phyloP scores from a whole-genome alignment of 1,140 invertebrate genomes.

The Planococcus citri region DNA sequence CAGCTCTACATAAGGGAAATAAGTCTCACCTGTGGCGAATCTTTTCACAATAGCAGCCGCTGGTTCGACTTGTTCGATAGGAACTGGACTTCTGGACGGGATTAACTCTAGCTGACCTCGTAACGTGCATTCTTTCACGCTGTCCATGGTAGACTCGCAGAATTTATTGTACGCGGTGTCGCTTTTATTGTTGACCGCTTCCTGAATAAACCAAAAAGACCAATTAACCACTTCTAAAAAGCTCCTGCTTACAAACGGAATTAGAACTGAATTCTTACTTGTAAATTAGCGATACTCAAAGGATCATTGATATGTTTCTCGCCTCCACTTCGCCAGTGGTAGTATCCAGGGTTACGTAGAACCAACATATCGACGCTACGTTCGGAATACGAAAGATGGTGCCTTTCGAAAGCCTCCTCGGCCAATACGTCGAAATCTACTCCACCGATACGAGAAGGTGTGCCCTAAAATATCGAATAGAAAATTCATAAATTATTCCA shows the following conservation, averaged over 20 bases:
- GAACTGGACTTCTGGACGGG: constrained; percentile 58
- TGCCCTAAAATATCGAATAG: constrained; percentile 65
- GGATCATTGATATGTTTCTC: constrained; percentile 98
- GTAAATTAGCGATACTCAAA: constrained; percentile 79
- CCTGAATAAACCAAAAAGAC: constrained; percentile 39
- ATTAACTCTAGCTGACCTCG: constrained; percentile 83
- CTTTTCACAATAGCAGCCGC: constrained; percentile 92
- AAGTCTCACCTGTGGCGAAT: constrained; percentile 47
- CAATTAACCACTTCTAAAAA: background rate
- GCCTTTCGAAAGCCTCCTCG: constrained; percentile 72
- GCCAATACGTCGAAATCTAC: constrained; percentile 80
- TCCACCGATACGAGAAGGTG: constrained; percentile 88
- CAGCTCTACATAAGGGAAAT: too few relatives aligned
- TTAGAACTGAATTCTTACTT: constrained; percentile 37
- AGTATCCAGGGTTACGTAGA: constrained; percentile 85
- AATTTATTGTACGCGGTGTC: constrained; percentile 75
- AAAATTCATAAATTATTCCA: constrained; percentile 5
- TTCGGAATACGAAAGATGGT: constrained; percentile 63
- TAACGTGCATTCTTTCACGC: constrained; percentile 75
- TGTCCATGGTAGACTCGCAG: constrained; percentile 73
- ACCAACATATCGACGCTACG: constrained; percentile 60
- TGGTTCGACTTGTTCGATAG: constrained; percentile 78
- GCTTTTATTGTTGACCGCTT: constrained; percentile 74
- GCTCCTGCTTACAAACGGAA: background rate
- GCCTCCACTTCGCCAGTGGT: constrained; percentile 92